Base-by-base conservation (phyloP, 2,113 vertebrate species). In the Cryptotis parvus region DNA sequence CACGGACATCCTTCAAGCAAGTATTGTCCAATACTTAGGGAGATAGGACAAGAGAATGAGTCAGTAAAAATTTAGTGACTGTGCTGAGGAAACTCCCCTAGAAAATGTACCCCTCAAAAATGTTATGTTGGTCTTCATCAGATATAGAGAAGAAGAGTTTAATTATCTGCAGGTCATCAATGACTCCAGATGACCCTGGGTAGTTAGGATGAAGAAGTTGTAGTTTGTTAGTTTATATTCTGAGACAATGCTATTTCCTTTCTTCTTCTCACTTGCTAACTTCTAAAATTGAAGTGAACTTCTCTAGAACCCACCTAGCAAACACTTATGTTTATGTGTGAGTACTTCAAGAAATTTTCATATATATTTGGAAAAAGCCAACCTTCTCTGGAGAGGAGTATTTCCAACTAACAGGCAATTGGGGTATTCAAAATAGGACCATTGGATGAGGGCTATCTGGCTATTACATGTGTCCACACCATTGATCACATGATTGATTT, bases 331-430 rank as follows among this genome's bases (percentile, higher is more conserved):
- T 80, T 31, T 43, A 87, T 31, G 9, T 76, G 2, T 73, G 55
- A 24, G 8, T n/a, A 66, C 9, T 58, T 70, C n/a, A 35, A 22
- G 72, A 24, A n/a, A 85, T 27, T 78, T 37, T 69, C 73, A 82
- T 80, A 77, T 76, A 31, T 70, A 66, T 18, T 18, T 88, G 72
- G 75, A 35, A 14, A 45, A 39, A 1, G 76, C 8, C 8, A 29
- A 63, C 55, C 14, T 10, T 83, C 12, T 68, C 43, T 33, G 14
- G 14, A 33, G 29, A 70, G 41, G 14, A 69, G 9, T 43, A 58
- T 90, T 78, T 89, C 41, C n/a, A 92, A 41, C 20, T 27, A 77
- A 90, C 33, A 55, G 88, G 20, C 6, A 81, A 63, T 1, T 9
- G 29, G 58, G 37, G 6, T 73, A 31, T 89, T 92, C 12, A 27